Evolutionary conservation across 1,140 invertebrate genomes (phyloP).

Genomic region (Procambarus clarkii): DNA sequence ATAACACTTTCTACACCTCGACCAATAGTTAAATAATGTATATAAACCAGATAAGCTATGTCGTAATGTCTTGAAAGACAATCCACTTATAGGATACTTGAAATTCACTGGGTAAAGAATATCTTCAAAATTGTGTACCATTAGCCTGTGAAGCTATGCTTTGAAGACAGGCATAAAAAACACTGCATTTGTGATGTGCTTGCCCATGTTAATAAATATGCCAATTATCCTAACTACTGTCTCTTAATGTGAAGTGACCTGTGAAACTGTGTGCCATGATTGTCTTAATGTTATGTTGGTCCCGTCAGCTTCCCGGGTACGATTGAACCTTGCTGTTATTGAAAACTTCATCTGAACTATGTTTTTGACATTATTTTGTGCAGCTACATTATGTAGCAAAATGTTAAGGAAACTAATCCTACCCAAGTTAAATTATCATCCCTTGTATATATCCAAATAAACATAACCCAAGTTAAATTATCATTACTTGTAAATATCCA

Average conservation of each 20-base stretch:
- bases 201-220: not conserved
- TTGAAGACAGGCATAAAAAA: too few relatives aligned
- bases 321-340: not conserved
- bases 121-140: too few relatives aligned
- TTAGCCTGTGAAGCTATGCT: too few relatives aligned
- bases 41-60: not conserved
- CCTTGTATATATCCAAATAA: too few relatives aligned
- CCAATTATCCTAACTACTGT: not conserved
- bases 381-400: not conserved
- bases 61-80: too few relatives aligned
- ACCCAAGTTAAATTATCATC: too few relatives aligned
- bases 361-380: not conserved
- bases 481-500: too few relatives aligned
- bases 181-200: not conserved
- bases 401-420: too few relatives aligned
- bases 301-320: too few relatives aligned
- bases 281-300: not conserved
- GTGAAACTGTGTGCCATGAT: not conserved
- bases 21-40: constrained; percentile 52
- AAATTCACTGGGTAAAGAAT: too few relatives aligned
- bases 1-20: constrained; percentile 43
- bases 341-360: not conserved
- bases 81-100: too few relatives aligned
- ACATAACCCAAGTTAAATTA: too few relatives aligned
- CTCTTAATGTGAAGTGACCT: not conserved